Percentiles rank a stretch among this genome's conserved stretches.
phyloP scores from a whole-genome alignment of 2,888 invertebrate species.

The Steinernema carpocapsae region DNA sequence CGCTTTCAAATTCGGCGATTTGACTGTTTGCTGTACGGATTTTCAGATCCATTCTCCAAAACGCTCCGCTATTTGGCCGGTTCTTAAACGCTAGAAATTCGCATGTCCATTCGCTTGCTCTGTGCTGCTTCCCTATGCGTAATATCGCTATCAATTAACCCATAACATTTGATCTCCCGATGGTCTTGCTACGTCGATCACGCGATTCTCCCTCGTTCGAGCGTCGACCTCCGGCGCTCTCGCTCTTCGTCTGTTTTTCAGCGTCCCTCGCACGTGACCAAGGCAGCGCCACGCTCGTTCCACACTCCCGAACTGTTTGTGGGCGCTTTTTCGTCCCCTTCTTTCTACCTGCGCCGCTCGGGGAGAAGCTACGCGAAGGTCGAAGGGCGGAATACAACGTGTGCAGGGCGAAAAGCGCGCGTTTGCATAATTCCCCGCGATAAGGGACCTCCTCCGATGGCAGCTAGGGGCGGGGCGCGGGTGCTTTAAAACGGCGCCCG shows the following conservation, averaged over 20 bases:
- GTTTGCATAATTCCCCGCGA: neutral
- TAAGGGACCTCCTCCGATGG: neutral
- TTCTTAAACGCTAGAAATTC: too few species aligned
- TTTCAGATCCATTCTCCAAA: too few species aligned
- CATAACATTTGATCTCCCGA: too few species aligned
- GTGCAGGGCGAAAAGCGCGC: neutral
- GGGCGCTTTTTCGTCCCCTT: neutral
- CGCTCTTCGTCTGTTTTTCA: neutral
- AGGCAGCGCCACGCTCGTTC: neutral
- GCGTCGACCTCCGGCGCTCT: neutral
- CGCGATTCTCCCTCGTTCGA: neutral
- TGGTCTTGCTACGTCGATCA: too few species aligned
- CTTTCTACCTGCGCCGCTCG: neutral
- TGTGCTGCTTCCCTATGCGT: too few species aligned
- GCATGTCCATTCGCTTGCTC: too few species aligned
- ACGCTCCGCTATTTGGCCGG: too few species aligned
- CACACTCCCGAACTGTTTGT: neutral
- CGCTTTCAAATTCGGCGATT: too few species aligned
- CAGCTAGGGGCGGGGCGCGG: neutral
- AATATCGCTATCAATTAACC: too few species aligned
- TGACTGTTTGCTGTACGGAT: too few species aligned
- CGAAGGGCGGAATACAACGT: constrained; percentile 8
- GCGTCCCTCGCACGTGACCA: neutral
- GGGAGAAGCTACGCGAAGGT: neutral
- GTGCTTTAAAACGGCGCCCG: neutral